A percentile compares a stretch with the other conserved stretches of the same genome.
These are phyloP conservation scores for Cromileptes altivelis DNA, from an alignment of 2,113 vertebrate species.

Conservation along the genomic window DNA sequence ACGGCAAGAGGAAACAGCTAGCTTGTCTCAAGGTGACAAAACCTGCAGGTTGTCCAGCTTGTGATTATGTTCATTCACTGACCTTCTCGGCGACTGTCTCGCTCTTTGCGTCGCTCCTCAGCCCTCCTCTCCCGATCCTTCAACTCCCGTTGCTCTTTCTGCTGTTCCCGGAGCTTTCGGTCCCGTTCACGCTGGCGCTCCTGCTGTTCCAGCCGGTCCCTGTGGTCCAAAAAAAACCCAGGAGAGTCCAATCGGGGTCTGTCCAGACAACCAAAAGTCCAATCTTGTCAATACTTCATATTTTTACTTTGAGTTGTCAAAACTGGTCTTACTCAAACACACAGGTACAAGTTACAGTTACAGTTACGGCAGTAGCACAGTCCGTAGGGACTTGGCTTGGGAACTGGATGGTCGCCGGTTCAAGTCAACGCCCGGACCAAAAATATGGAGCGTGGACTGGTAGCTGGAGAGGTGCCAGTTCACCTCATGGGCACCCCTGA, in stretches of 20 bases:
- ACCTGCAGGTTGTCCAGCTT: background rate
- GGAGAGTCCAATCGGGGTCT: slow-evolving; percentile 66
- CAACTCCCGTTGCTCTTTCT: slow-evolving; percentile 94
- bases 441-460: too few species aligned
- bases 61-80: background rate
- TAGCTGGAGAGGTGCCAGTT: too few species aligned
- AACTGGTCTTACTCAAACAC: slow-evolving; percentile 3
- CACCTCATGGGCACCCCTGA: too few species aligned
- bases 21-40: background rate
- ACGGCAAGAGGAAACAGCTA: background rate
- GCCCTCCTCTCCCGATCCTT: slow-evolving; percentile 93
- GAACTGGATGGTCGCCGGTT: too few species aligned
- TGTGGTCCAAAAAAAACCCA: slow-evolving; percentile 78
- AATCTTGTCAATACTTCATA: slow-evolving; percentile 53
- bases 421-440: too few species aligned
- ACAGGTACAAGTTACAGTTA: background rate
- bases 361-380: too few species aligned
- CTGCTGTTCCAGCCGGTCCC: slow-evolving; percentile 95
- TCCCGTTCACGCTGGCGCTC: slow-evolving; percentile 94
- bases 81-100: slow-evolving; percentile 92
- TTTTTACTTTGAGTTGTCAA: slow-evolving; percentile 19
- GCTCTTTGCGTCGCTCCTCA: slow-evolving; percentile 92
- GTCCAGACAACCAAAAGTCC: slow-evolving; percentile 66
- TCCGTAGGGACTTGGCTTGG: too few species aligned
- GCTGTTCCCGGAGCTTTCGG: slow-evolving; percentile 93